A percentile compares a stretch with the other conserved stretches of the same genome.
Evolutionary conservation across 2,113 vertebrate species (phyloP).

Genomic region (Podilymbus podiceps): DNA sequence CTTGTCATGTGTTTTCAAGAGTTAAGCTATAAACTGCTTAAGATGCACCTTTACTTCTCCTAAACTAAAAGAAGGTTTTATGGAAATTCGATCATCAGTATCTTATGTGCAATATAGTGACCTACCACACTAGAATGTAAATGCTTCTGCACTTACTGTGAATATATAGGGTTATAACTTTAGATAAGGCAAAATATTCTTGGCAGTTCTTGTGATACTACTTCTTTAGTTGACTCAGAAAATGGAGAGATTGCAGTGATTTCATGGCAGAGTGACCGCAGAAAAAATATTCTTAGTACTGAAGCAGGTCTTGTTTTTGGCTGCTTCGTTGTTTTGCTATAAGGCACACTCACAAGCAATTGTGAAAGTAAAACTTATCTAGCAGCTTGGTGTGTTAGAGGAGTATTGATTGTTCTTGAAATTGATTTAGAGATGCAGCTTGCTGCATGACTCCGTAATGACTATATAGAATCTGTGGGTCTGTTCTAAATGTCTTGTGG

Average conservation of each 20-base stretch:
- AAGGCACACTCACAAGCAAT: not conserved
- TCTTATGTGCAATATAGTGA: not conserved
- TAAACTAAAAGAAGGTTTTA: not conserved
- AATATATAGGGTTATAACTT: constrained; percentile 14
- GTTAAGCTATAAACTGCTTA: not conserved
- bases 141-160: not conserved
- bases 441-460: not conserved
- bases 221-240: not conserved
- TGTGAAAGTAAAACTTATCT: not conserved
- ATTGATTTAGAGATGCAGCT: not conserved
- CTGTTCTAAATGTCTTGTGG: not conserved
- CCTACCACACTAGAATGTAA: not conserved
- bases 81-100: not conserved
- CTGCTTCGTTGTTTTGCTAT: not conserved
- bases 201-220: not conserved
- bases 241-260: constrained; percentile 3
- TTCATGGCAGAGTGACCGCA: constrained; percentile 24
- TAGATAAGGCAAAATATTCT: constrained; percentile 21
- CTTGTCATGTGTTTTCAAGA: not conserved
- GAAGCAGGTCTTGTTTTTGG: not conserved
- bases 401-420: not conserved
- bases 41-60: not conserved
- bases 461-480: not conserved
- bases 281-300: not conserved
- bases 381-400: not conserved